These are phyloP conservation scores for Drosophila elegans DNA, from an alignment of 1,140 invertebrate species.

Conservation along the genomic window DNA sequence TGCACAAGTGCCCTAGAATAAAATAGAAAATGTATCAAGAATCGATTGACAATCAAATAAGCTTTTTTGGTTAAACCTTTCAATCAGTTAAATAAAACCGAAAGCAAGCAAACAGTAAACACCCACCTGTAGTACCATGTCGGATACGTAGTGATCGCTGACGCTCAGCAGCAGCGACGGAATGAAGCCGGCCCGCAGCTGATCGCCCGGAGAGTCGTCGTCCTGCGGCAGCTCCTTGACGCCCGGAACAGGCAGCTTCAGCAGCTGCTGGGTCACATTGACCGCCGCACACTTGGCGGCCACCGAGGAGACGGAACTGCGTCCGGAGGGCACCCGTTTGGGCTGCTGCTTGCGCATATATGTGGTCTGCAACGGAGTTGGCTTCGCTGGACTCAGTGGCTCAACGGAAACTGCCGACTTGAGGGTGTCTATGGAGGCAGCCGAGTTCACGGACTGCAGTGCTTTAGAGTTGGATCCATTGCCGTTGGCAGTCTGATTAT, in stretches of 20 bases:
- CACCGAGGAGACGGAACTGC: constrained; percentile 76
- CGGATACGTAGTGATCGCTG: constrained; percentile 90
- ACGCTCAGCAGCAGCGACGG: constrained; percentile 88
- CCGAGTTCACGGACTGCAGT: constrained; percentile 63
- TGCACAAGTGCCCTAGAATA: constrained; percentile 74
- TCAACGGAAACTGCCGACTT: constrained; percentile 58
- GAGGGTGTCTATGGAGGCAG: constrained; percentile 73
- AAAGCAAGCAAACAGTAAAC: neutral
- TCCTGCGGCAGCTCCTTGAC: constrained; percentile 80
- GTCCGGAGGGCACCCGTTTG: constrained; percentile 73
- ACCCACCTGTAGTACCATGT: constrained; percentile 89
- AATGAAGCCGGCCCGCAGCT: constrained; percentile 84
- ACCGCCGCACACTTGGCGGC: constrained; percentile 78
- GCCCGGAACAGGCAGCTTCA: constrained; percentile 74
- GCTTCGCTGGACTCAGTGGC: constrained; percentile 8
- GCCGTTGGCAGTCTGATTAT: constrained; percentile 50
- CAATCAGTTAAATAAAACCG: neutral
- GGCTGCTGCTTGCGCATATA: constrained; percentile 58
- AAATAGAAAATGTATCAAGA: neutral
- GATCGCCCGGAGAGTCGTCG: constrained; percentile 69
- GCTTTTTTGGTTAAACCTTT: too few relatives aligned
- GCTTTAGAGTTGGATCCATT: constrained; percentile 28
- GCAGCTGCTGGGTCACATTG: constrained; percentile 70
- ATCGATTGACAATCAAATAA: too few relatives aligned
- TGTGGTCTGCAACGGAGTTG: constrained; percentile 19